Base-by-base conservation (phyloP, 2,888 invertebrate species). In the Drosophila barbarae region DNA sequence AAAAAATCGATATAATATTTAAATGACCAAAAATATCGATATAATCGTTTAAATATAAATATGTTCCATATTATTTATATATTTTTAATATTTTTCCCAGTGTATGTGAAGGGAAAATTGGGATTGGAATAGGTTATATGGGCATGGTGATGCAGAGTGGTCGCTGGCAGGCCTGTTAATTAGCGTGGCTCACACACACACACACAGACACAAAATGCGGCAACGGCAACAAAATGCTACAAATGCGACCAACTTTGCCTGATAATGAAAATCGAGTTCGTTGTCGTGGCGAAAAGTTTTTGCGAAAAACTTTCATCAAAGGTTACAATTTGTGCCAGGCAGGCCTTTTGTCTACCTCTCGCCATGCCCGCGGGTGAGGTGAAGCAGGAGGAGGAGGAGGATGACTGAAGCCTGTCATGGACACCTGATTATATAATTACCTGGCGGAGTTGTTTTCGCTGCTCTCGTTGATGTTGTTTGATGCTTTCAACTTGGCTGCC, bases 231-330 rank as follows among this genome's bases (percentile, higher is more conserved):
- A 68, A 69, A 69, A 69, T 52, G 69, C 67, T 69, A 59, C 54
- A 69, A 69, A 69, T 69, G 68, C 72, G 69, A 56, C 68, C 63
- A 79, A 77, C 76, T 77, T 74, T 74, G 65, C 72, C 80, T 77
- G 80, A 77, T 77, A 77, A 77, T 77, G 81, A 77, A 81, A 77
- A 74, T 77, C 78, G 76, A 76, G 76, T 78, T 55, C 70, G 74
- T 67, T 61, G 64, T 66, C 72, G 63, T 66, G 64, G 63, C 69
- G 64, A 44, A 78, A 82, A 78, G 77, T 78, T 67, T 64, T 57
- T 79, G 64, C 77, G 77, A 69, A 74, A 74, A 78, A 83, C 80
- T 83, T 83, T 83, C 78, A 77, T 78, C 78, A 83, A 83, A 83
- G 83, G 77, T 78, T 83, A 77, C 83, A 83, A 80, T 74, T 79